phyloP scores from a whole-genome alignment of 1,140 invertebrate genomes.

The Spodoptera frugiperda region DNA sequence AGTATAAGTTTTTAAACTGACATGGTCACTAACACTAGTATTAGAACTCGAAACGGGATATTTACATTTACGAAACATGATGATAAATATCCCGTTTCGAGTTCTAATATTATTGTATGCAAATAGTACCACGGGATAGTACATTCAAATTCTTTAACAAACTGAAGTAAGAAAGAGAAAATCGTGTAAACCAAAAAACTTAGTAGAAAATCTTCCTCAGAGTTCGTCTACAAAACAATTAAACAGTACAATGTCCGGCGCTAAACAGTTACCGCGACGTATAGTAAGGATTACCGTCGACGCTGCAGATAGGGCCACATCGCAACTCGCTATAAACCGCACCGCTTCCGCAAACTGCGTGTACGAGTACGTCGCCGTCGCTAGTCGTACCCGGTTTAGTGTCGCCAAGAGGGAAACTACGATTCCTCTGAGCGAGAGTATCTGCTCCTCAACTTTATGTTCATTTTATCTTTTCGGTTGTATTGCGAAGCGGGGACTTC shows the following conservation, averaged over 20 bases:
- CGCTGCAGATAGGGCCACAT: neutral
- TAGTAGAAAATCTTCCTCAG: no score
- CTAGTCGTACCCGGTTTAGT: constrained; percentile 74
- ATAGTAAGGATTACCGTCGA: neutral
- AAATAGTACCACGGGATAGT: no score
- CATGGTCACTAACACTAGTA: no score
- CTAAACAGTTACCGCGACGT: neutral
- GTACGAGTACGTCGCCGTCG: constrained; percentile 46
- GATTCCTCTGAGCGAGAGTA: constrained; percentile 81
- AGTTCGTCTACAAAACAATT: no score
- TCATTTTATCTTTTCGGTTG: constrained; percentile 84
- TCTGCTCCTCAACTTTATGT: constrained; percentile 84
- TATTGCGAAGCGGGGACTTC: constrained; percentile 80
- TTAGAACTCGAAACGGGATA: no score
- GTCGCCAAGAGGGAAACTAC: constrained; percentile 80
- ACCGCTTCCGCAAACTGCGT: constrained; percentile 68
- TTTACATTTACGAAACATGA: no score
- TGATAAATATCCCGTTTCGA: no score
- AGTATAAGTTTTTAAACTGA: no score
- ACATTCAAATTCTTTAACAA: no score
- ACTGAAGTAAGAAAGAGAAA: no score
- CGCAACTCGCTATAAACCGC: neutral
- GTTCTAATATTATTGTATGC: no score
- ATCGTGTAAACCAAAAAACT: no score
- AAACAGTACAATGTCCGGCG: neutral